phyloP scores from a whole-genome alignment of 2,113 vertebrate genomes.

The Brienomyrus longianalis region DNA sequence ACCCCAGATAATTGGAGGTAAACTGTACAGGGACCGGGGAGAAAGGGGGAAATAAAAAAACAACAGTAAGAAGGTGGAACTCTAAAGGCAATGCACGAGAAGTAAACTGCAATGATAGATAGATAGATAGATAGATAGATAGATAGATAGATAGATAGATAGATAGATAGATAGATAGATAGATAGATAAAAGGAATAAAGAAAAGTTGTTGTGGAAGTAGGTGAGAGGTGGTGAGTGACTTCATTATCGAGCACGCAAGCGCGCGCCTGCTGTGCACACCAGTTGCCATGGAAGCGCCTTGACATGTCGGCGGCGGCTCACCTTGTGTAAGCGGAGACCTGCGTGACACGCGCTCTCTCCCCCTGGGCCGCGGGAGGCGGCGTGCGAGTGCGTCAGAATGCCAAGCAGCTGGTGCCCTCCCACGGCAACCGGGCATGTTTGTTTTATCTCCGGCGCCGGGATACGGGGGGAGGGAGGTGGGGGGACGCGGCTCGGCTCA shows the following conservation, averaged over 20 bases:
- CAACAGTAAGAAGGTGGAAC: not conserved
- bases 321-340: slow-evolving; percentile 60
- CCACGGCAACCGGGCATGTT: slow-evolving; percentile 45
- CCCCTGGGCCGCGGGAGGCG: slow-evolving; percentile 27
- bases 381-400: slow-evolving; percentile 51
- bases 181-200: not conserved
- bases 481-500: slow-evolving; percentile 35
- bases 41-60: not conserved
- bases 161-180: slow-evolving; percentile 1
- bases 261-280: slow-evolving; percentile 44
- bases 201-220: slow-evolving; percentile 18
- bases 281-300: slow-evolving; percentile 61
- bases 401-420: slow-evolving; percentile 44
- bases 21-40: not conserved
- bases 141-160: slow-evolving; percentile 1
- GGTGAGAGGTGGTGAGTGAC: slow-evolving; percentile 28
- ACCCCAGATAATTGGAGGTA: not conserved
- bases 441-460: slow-evolving; percentile 31
- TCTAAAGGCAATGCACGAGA: not conserved
- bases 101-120: not conserved
- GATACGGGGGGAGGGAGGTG: slow-evolving; percentile 28
- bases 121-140: not conserved
- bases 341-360: slow-evolving; percentile 41
- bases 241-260: slow-evolving; percentile 47
- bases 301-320: slow-evolving; percentile 53